These are phyloP conservation scores for Calosoma granatense DNA, from an alignment of 1,140 invertebrate species.

Conservation along the genomic window DNA sequence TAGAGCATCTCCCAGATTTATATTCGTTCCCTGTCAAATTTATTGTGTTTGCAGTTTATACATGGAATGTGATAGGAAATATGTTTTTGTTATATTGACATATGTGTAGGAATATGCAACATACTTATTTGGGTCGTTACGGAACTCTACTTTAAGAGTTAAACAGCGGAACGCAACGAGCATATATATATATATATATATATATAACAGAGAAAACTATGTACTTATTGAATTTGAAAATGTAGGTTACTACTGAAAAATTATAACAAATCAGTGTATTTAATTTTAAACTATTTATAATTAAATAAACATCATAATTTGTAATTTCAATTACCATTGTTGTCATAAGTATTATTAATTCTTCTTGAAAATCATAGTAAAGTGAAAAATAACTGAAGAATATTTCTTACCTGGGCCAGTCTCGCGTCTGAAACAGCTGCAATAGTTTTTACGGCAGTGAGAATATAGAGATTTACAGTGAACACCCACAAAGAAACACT, in stretches of 20 bases:
- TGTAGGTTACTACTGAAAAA: too few relatives aligned
- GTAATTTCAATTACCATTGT: too few relatives aligned
- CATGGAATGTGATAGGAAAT: neutral
- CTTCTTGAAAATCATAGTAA: too few relatives aligned
- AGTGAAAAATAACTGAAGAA: too few relatives aligned
- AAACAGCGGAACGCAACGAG: neutral
- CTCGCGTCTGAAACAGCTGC: neutral
- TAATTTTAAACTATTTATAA: too few relatives aligned
- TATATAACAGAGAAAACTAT: neutral
- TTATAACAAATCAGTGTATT: too few relatives aligned
- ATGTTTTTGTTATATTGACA: neutral
- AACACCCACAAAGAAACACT: neutral
- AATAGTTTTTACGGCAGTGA: neutral
- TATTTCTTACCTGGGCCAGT: neutral
- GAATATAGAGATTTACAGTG: neutral
- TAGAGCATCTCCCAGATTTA: conserved; percentile 54
- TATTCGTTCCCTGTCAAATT: conserved; percentile 49
- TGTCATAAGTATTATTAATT: too few relatives aligned
- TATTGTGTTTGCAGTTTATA: neutral
- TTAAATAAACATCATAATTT: too few relatives aligned
- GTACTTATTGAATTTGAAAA: too few relatives aligned
- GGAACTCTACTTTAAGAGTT: neutral
- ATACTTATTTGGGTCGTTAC: conserved; percentile 1
- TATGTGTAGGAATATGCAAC: too few relatives aligned
- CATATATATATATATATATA: neutral